Conservation (phyloP, 2,888 invertebrate genomes). For the Agrilus mali region DNA sequence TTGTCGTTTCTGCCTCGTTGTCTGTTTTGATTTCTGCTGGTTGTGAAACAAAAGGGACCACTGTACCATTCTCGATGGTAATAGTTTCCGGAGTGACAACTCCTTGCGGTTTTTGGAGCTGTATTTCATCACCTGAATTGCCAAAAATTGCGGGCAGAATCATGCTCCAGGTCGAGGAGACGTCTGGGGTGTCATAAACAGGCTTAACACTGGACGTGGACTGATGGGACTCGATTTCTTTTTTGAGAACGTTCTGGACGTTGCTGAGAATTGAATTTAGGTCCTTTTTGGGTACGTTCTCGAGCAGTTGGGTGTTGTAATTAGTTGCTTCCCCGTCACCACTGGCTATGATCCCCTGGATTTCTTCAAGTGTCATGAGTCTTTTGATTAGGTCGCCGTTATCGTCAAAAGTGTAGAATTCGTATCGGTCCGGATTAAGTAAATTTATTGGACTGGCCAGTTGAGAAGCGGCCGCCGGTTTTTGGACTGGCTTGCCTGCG, state of each 20-base stretch:
- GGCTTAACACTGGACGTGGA: constrained; percentile 32
- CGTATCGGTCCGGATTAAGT: constrained; percentile 70
- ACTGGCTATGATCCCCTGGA: constrained; percentile 72
- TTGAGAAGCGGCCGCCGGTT: constrained; percentile 47
- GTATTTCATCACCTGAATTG: constrained; percentile 31
- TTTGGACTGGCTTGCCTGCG: constrained; percentile 52
- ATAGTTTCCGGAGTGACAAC: constrained; percentile 28
- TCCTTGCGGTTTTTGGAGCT: constrained; percentile 22
- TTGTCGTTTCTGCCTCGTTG: neutral
- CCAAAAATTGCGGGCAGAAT: constrained; percentile 72
- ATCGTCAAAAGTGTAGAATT: constrained; percentile 78
- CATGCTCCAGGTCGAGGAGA: constrained; percentile 67
- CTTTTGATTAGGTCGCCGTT: constrained; percentile 70
- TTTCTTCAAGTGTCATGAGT: constrained; percentile 74
- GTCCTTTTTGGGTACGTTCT: constrained; percentile 43
- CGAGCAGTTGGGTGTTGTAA: constrained; percentile 31
- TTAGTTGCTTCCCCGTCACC: constrained; percentile 56
- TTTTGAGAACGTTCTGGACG: constrained; percentile 71
- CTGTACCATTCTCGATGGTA: constrained; percentile 22
- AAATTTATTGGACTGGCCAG: constrained; percentile 71
- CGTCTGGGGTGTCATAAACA: constrained; percentile 57
- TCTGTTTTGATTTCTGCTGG: constrained; percentile 1
- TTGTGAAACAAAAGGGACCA: neutral
- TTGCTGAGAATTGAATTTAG: constrained; percentile 71
- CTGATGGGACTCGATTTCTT: constrained; percentile 55